These are phyloP conservation scores for Pituophis catenifer DNA, from an alignment of 2,113 vertebrate species.

Conservation along the genomic window DNA sequence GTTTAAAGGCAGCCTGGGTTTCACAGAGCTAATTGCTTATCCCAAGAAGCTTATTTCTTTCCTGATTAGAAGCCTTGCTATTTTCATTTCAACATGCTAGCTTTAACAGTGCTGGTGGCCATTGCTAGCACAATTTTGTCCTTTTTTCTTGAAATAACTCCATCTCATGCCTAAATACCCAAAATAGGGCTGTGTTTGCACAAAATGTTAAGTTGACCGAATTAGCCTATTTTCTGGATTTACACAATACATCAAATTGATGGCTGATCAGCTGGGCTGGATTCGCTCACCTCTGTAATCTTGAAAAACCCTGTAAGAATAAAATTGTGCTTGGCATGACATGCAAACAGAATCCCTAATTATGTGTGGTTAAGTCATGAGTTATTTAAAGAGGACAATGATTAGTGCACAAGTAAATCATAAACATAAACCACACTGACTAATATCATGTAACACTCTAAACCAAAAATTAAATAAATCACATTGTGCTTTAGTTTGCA, in stretches of 20 bases:
- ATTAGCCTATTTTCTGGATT: neutral
- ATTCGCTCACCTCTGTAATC: neutral
- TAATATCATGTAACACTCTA: neutral
- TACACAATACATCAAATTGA: neutral
- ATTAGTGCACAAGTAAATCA: neutral
- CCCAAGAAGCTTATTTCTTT: slow-evolving; percentile 18
- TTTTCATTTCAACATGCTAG: neutral
- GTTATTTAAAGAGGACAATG: neutral
- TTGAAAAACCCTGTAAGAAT: neutral
- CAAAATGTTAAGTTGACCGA: neutral
- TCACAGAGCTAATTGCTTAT: slow-evolving; percentile 28
- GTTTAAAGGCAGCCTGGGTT: slow-evolving; percentile 19
- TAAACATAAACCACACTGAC: neutral
- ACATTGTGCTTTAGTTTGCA: neutral
- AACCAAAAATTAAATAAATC: neutral
- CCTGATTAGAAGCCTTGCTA: slow-evolving; percentile 8
- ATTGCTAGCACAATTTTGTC: neutral
- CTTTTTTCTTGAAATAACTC: slow-evolving; percentile 6
- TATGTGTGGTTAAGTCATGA: neutral
- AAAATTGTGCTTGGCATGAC: neutral
- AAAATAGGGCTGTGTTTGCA: neutral
- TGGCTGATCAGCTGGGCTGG: neutral
- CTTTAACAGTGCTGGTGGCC: neutral
- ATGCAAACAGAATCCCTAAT: neutral
- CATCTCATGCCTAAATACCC: neutral